Evolutionary conservation across 2,888 invertebrate species (phyloP), one percentile per base, ranked within the genome.

Genomic region (Tortrix viridana): DNA sequence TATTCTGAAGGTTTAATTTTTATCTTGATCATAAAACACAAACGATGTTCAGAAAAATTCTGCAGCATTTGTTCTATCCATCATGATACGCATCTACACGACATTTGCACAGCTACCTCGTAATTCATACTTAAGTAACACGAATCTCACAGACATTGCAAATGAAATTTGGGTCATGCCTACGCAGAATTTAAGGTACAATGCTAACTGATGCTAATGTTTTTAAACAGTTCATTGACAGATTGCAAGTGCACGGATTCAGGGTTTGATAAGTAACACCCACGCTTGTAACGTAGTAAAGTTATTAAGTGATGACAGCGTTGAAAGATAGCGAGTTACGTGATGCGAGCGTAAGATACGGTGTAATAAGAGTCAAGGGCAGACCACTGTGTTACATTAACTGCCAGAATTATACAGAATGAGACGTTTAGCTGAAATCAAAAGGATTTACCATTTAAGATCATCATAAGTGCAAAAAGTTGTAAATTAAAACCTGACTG

Each of bases 181-280:
- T 69, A 85, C 82, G 69, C 72, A 65, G 53, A 68, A 69, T 69
- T 65, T 67, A 65, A 68, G 63, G 65, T 59, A 49, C 67, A 62
- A 73, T 70, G 79, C 71, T 82, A 81, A 83, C 74, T 68, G 70
- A 77, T 74, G 80, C 76, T 81, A 83, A 83, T 79, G 77, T 73
- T 73, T 72, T 69, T 68, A 73, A 76, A 77, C 69, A 74, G 72
- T 74, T 74, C 76, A 78, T 79, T 80, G 75, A 74, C 74, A 69
- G 60, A 70, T 62, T 65, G 69, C 68, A 68, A 70, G 67, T 67
- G 68, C 64, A 62, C 65, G 26, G 62, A 64, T 54, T 50, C 62
- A 67, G 61, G 61, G 20, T 9, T 23, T 47, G 62, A 63, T 57
- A 63, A 56, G 44, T 44, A 37, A 52, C 62, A 46, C 62, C 62